A percentile compares a stretch with the other conserved stretches of the same genome.
Evolutionary conservation across 2,113 vertebrate genomes (phyloP).

Genomic region (Phoenicopterus ruber): DNA sequence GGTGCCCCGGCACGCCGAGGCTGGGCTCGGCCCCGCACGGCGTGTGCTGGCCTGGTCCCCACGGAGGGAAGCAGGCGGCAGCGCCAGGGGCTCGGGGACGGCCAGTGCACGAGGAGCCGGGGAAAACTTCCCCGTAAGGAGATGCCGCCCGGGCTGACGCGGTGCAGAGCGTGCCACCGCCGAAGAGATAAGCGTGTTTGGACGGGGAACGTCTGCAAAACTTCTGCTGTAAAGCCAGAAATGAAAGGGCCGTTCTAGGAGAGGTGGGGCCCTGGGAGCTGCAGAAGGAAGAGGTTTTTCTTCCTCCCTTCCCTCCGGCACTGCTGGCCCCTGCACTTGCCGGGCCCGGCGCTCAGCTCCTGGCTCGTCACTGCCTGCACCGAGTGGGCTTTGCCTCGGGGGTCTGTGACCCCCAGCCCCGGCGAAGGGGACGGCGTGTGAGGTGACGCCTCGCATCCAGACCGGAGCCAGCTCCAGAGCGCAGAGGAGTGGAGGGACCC

Average conservation of each 20-base stretch:
- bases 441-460: rapidly evolving
- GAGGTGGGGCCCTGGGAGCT: not conserved
- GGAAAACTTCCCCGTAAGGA: not conserved
- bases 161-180: rapidly evolving
- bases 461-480: not conserved
- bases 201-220: not conserved
- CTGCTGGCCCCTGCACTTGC: no score
- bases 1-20: rapidly evolving
- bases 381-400: not conserved
- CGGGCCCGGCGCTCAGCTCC: not conserved
- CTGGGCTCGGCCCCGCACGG: not conserved
- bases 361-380: rapidly evolving
- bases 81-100: rapidly evolving
- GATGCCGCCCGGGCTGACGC: not conserved
- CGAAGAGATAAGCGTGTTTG: not conserved
- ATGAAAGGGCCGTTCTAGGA: rapidly evolving
- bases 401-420: no score
- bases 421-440: rapidly evolving
- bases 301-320: not conserved
- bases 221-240: not conserved
- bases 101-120: not conserved
- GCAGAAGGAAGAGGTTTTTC: not conserved
- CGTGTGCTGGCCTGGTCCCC: not conserved
- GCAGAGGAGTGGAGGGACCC: rapidly evolving
- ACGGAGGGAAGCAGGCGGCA: not conserved